phyloP scores from a whole-genome alignment of 2,113 vertebrate species.

The Bucco capensis region DNA sequence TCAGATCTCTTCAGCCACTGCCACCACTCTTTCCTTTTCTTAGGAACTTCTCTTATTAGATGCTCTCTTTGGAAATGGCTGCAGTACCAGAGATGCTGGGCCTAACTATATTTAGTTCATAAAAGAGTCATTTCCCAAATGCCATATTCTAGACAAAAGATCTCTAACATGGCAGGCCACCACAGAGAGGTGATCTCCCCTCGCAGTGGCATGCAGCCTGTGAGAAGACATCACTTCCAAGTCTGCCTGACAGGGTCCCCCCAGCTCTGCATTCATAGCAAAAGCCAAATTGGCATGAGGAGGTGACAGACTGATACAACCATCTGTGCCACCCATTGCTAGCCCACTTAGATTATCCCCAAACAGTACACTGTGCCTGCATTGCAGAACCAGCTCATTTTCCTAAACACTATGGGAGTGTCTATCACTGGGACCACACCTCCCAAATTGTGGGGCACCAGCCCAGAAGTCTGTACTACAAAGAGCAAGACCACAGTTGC shows the following conservation, averaged over 20 bases:
- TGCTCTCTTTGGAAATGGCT: not conserved
- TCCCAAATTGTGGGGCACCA: not conserved
- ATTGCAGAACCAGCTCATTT: accelerated
- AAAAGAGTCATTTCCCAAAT: not conserved
- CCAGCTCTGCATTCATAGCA: not conserved
- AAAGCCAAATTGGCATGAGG: not conserved
- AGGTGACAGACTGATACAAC: not conserved
- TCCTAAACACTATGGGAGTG: not conserved
- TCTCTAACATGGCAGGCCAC: not conserved
- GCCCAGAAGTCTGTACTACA: not conserved
- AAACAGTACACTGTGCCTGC: not conserved
- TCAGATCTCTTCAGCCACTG: not conserved
- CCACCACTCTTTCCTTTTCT: not conserved
- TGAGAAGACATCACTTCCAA: not conserved
- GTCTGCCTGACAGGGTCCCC: not conserved
- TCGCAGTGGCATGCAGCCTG: not conserved
- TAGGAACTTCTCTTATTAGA: not conserved
- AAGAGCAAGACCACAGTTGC: not conserved
- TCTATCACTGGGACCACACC: not conserved
- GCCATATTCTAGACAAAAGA: not conserved
- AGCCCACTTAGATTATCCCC: not conserved
- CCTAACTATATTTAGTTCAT: not conserved
- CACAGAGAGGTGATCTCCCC: not conserved
- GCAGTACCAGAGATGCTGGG: not conserved
- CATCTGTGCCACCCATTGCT: not conserved